Conservation (phyloP, 2,888 invertebrate genomes). For the Microplitis deprimator region DNA sequence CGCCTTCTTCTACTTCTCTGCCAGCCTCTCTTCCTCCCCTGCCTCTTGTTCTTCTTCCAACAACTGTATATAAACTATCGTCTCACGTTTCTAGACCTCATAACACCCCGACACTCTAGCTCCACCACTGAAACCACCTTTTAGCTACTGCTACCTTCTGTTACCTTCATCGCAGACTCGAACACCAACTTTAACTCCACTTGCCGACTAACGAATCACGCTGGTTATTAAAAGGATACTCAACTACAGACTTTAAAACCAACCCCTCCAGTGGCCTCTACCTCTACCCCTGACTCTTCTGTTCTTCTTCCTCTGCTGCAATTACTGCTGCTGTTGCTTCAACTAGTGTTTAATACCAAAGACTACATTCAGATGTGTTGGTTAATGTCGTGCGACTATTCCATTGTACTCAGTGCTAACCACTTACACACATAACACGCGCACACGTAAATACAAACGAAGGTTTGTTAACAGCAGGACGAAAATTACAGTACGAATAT, state of each 20-base stretch:
- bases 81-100: neutral
- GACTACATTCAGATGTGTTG: neutral
- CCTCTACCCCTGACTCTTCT: neutral
- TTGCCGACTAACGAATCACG: constrained; percentile 34
- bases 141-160: constrained; percentile 4
- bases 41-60: constrained; percentile 21
- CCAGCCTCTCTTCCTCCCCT: neutral
- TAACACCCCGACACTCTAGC: neutral
- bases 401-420: constrained; percentile 31
- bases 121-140: constrained; percentile 9
- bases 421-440: constrained; percentile 19
- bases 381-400: constrained; percentile 31
- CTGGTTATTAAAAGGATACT: constrained; percentile 35
- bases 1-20: constrained; percentile 36
- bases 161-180: constrained; percentile 8
- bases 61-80: neutral
- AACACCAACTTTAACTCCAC: constrained; percentile 15
- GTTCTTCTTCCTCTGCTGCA: no score
- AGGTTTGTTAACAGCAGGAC: constrained; percentile 22
- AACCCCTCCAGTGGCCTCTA: neutral
- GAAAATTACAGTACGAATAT: constrained; percentile 41
- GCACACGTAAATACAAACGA: neutral
- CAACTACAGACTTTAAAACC: neutral
- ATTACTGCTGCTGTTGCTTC: no score
- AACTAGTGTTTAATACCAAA: no score